Evolutionary conservation across 2,797 vertebrate genomes (phyloP).

Genomic region (Halcyon badia): DNA sequence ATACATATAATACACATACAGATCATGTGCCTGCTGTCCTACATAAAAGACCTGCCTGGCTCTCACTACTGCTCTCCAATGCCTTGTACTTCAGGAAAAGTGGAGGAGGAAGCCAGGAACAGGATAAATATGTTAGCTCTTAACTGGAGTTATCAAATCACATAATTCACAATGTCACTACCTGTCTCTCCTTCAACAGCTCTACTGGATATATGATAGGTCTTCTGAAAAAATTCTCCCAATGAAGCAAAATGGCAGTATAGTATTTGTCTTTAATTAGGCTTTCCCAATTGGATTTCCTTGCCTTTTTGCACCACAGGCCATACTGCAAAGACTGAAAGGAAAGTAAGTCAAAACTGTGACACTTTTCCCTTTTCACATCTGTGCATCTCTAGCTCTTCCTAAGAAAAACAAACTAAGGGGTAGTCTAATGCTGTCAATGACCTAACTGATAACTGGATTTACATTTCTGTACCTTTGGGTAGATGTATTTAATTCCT

Average conservation of each 20-base stretch:
- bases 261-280: not conserved
- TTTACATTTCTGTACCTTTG: slow-evolving; percentile 50
- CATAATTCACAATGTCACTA: not conserved
- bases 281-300: not conserved
- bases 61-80: not conserved
- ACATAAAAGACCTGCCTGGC: not conserved
- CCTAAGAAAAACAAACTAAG: not conserved
- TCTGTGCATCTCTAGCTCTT: slow-evolving; percentile 1
- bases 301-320: not conserved
- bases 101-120: not conserved
- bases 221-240: not conserved
- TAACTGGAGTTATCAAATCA: not conserved
- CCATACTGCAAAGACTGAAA: not conserved
- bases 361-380: not conserved
- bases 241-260: not conserved
- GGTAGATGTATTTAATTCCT: not conserved
- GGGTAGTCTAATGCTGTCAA: not conserved
- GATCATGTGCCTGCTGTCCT: not conserved
- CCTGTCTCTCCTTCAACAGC: not conserved
- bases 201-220: not conserved
- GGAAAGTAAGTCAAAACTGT: not conserved
- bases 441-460: not conserved
- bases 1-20: no score
- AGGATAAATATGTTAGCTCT: not conserved
- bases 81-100: not conserved